Base-by-base conservation (phyloP, 53 echinoderm and acorn worm species). In the Echinarachnius parma region DNA sequence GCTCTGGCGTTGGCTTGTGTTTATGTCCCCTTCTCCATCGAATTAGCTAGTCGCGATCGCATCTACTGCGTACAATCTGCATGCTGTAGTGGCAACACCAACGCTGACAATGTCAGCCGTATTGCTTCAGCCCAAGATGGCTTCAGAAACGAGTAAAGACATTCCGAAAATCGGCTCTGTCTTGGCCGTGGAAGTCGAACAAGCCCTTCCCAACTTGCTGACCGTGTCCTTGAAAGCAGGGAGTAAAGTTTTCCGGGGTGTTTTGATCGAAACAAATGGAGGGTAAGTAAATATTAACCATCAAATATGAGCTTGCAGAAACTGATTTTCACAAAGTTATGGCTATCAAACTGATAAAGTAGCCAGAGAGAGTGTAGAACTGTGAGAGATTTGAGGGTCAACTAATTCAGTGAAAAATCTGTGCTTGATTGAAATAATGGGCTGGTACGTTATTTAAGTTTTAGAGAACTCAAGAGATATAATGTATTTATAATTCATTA, bases 191-290 rank as follows among this genome's bases (percentile, higher is more conserved):
- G 90, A 96, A 85, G 84, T 96, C 34, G 96, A 96, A 80, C 81
- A 87, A 63, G 91, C 87, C 15, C 85, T 91, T 34, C 82, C 91
- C 30, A 86, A 87, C 70, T 75, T 96, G 9, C 66, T 96, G 15
- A 91, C 91, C 87, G 96, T 96, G 52, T 96, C 87, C 60, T 67
- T 96, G 48, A 90, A 85, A 66, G 76, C 83, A 60, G 89, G 86
- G 11, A 86, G 88, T 34, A 88, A 77, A 70, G 76, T 85, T 52
- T 86, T 83, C 33, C 82, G 98, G 9, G 98, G 98, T 39, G 85
- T 86, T 60, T 58, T 98, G 69, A 75, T 98, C 52, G 92, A 98
- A 83, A 80, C 98, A 46, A 70, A 77, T 25, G 80, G 76, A 54
- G 80, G 98, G 98, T 98, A 83, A 85, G 88, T 77, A 42, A 47